phyloP scores from a whole-genome alignment of 2,797 vertebrate species.

The Capromys pilorides region DNA sequence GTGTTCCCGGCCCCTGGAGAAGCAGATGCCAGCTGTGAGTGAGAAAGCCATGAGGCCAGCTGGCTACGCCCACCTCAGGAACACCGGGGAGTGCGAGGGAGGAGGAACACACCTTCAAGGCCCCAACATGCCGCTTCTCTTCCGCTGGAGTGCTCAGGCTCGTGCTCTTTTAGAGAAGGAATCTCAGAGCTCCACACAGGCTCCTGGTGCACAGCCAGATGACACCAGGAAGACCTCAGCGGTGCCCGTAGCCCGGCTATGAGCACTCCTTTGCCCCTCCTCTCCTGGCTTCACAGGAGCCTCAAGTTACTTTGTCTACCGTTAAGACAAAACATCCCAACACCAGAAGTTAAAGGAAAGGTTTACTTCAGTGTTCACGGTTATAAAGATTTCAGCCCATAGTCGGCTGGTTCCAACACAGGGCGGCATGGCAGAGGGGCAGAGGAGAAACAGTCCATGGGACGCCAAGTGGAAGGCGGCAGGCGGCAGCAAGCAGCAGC shows the following conservation, averaged over 20 bases:
- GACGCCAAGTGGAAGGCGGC: background rate
- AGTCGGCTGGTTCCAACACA: background rate
- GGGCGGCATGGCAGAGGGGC: background rate
- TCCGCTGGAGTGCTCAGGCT: background rate
- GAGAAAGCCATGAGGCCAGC: background rate
- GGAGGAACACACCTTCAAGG: no score
- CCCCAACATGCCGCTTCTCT: background rate
- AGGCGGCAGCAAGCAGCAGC: background rate
- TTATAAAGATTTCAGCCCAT: background rate
- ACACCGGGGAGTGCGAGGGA: background rate
- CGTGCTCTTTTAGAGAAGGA: fast-evolving
- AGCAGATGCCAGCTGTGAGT: background rate
- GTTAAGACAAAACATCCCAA: background rate
- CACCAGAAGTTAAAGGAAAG: background rate
- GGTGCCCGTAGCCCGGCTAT: background rate
- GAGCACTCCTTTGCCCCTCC: background rate
- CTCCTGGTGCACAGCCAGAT: background rate
- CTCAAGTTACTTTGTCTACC: background rate
- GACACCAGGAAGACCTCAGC: background rate
- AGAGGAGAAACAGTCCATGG: background rate
- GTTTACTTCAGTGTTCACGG: background rate
- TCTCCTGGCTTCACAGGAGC: background rate
- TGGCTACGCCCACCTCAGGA: background rate
- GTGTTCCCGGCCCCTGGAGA: background rate
- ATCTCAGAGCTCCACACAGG: background rate